phyloP scores from a whole-genome alignment of 2,888 invertebrate genomes.

The Protonemura montana region DNA sequence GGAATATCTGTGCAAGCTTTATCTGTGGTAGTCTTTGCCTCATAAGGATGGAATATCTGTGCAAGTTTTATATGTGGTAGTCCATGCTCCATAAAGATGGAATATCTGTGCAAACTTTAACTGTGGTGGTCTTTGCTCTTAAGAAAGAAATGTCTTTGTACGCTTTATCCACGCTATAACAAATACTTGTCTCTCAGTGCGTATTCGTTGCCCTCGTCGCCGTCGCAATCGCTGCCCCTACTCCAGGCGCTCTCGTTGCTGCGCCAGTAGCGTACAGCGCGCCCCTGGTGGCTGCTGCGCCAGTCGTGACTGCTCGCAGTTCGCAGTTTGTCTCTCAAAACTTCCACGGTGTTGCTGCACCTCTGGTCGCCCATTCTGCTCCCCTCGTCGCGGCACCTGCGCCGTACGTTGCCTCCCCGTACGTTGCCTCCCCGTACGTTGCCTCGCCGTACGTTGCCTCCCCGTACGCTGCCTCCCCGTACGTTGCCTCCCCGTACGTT shows the following conservation, averaged over 20 bases:
- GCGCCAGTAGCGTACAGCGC: constrained; percentile 52
- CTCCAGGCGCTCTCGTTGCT: constrained; percentile 56
- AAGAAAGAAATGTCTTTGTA: no score
- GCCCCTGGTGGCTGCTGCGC: constrained; percentile 24
- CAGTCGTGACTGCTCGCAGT: constrained; percentile 70
- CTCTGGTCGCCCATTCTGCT: constrained; percentile 59
- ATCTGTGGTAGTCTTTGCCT: no score
- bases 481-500: constrained; percentile 35
- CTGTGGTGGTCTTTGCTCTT: no score
- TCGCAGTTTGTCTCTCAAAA: constrained; percentile 71
- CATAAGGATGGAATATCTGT: no score
- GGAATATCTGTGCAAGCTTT: no score
- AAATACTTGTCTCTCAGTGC: constrained; percentile 55
- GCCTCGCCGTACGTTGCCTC: background rate
- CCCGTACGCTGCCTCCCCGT: constrained; percentile 25
- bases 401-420: constrained; percentile 32
- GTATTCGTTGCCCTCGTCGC: constrained; percentile 65
- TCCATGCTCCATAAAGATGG: no score
- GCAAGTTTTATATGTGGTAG: no score
- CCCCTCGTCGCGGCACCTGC: constrained; percentile 54
- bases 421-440: no score
- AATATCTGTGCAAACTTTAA: no score
- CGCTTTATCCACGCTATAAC: no score
- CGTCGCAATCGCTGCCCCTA: constrained; percentile 64
- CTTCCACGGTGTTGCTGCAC: constrained; percentile 67